These are phyloP conservation scores for Dicranocentrus wangi DNA, from an alignment of 2,888 invertebrate genomes.

Conservation along the genomic window DNA sequence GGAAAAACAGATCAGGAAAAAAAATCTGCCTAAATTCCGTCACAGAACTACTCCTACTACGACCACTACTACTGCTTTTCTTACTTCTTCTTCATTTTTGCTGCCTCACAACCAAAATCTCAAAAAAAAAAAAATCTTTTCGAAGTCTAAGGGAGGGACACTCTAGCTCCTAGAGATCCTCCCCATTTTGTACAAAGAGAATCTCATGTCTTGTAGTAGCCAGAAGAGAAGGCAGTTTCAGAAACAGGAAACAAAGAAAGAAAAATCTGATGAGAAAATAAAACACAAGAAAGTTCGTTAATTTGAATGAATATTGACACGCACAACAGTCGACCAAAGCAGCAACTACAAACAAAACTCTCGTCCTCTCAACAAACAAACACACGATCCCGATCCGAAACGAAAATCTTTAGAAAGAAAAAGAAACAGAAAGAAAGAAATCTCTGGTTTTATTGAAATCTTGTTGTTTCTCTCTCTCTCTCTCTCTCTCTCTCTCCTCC, in stretches of 20 bases:
- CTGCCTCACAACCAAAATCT: constrained; percentile 14
- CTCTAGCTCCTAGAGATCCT: neutral
- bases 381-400: neutral
- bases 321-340: constrained; percentile 43
- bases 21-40: neutral
- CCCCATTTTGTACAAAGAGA: too few relatives aligned
- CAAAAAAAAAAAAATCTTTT: neutral
- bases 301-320: neutral
- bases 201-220: too few relatives aligned
- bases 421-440: neutral
- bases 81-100: neutral
- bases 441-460: constrained; percentile 9
- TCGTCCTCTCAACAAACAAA: neutral
- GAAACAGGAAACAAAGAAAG: neutral
- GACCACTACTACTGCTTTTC: constrained; percentile 4
- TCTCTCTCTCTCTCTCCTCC: neutral
- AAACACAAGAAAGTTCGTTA: too few relatives aligned
- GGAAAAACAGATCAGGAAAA: neutral
- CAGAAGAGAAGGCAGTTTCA: too few relatives aligned
- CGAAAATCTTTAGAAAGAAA: neutral
- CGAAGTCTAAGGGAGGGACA: neutral
- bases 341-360: constrained; percentile 7
- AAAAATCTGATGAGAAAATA: too few relatives aligned
- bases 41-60: neutral
- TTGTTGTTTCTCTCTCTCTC: constrained; percentile 7